Conservation (phyloP, 1,140 invertebrate genomes). For the Manduca sexta region DNA sequence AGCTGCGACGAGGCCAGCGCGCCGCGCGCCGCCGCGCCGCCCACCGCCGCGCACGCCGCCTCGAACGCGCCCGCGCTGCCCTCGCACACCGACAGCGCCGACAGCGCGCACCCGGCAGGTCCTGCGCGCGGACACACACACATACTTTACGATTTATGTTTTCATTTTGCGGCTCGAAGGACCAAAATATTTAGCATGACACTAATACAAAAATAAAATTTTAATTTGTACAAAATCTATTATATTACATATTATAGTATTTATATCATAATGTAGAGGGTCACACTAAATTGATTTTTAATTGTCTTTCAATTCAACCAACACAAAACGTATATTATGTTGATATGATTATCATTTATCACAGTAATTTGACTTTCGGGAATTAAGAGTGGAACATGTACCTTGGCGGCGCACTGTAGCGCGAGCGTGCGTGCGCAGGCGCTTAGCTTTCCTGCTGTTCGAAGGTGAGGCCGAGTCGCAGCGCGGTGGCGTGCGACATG, state of each 20-base stretch:
- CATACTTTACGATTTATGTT: no score
- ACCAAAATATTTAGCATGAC: no score
- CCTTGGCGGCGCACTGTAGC: constrained; percentile 88
- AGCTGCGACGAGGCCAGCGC: constrained; percentile 88
- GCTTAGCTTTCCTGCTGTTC: constrained; percentile 88
- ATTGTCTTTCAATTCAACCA: no score
- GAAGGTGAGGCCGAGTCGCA: constrained; percentile 82
- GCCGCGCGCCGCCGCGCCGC: constrained; percentile 82
- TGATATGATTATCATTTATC: not conserved
- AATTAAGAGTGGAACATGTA: constrained; percentile 34
- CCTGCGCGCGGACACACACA: constrained; percentile 56
- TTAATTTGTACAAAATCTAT: no score
- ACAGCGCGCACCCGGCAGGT: constrained; percentile 90
- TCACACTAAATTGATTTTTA: no score
- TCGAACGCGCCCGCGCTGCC: constrained; percentile 88
- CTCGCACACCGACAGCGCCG: constrained; percentile 88
- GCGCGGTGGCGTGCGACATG: constrained; percentile 86
- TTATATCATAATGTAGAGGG: no score
- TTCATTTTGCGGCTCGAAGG: no score
- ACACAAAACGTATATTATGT: not conserved
- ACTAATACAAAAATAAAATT: no score
- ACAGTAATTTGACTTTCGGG: not conserved
- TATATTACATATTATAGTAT: no score
- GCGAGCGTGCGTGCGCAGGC: constrained; percentile 84
- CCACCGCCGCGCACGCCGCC: constrained; percentile 88